Conservation (phyloP, 2,113 vertebrate genomes). For the Urocitellus parryii region DNA sequence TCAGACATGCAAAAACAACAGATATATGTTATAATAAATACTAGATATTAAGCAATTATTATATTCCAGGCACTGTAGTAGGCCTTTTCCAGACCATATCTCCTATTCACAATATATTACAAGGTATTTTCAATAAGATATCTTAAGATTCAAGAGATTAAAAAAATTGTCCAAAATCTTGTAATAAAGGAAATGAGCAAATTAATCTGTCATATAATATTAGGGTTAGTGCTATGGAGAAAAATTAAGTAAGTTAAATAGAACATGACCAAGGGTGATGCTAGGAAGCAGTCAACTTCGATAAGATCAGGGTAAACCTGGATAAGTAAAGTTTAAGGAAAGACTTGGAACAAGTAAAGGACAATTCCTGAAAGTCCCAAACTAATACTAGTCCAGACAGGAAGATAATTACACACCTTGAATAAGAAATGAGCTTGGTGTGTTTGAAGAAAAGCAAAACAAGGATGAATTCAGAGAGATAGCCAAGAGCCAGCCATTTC, state of each 20-base stretch:
- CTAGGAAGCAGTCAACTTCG: neutral
- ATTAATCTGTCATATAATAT: neutral
- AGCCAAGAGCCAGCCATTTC: neutral
- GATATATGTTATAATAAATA: neutral
- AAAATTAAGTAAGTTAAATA: neutral
- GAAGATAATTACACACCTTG: neutral
- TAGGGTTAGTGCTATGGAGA: neutral
- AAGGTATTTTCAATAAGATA: neutral
- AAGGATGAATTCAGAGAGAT: neutral
- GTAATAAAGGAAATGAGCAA: neutral
- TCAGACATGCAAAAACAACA: neutral
- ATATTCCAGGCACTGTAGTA: neutral
- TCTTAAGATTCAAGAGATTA: neutral
- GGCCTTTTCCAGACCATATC: neutral
- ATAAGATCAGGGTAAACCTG: neutral
- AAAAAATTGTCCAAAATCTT: neutral
- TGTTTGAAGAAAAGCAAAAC: neutral
- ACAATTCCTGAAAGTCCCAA: neutral
- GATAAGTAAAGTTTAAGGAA: neutral
- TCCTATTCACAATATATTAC: neutral
- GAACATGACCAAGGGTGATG: neutral
- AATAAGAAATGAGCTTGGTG: neutral
- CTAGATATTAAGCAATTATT: neutral
- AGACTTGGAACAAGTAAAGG: neutral
- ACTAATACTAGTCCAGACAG: neutral